Base-by-base conservation (phyloP, 2,888 invertebrate species). In the Drosophila sordidula region DNA sequence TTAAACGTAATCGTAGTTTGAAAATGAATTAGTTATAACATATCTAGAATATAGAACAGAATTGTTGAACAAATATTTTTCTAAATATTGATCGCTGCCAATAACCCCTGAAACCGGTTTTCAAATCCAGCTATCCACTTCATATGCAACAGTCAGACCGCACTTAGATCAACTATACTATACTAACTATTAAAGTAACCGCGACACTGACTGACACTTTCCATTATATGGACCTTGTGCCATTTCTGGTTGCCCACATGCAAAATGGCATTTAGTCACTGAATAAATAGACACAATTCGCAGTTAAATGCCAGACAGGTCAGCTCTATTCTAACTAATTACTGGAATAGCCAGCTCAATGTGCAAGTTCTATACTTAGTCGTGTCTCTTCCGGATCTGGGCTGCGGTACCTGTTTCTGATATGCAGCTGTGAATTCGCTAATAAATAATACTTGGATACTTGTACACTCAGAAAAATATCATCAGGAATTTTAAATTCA, bases 381-480 rank as follows among this genome's bases (percentile, higher is more conserved):
- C 16, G 39, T 8, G 22, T n/a, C 62, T 56, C 68, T 80, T 83
- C 83, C 83, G 80, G 67, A 66, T 80, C 9, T 42, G 36, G 51
- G 38, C 42, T 42, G 52, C 34, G 45, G 45, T 70, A 74, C 75
- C 75, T 61, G 70, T 42, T 16, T 46, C 47, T 26, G 44, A 41
- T n/a, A 41, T 51, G 45, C 42, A 66, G 59, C 54, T 67, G 67
- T 77, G 47, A 71, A 70, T 80, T 63, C 49, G 45, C 47, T 57
- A 49, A 54, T 49, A 80, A 54, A 63, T 47, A 74, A 47, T 52
- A 32, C 66, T 41, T 55, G 51, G 25, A 41, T 16, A 64, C 46
- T 41, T 51, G 39, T 16, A 38, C 22, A 66, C 34, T 61, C 9
- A 0, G 14, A 32, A 26, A 12, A 55, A 22, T 22, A n/a, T n/a